phyloP scores from a whole-genome alignment of 2,113 vertebrate species.

The Gadus macrocephalus region DNA sequence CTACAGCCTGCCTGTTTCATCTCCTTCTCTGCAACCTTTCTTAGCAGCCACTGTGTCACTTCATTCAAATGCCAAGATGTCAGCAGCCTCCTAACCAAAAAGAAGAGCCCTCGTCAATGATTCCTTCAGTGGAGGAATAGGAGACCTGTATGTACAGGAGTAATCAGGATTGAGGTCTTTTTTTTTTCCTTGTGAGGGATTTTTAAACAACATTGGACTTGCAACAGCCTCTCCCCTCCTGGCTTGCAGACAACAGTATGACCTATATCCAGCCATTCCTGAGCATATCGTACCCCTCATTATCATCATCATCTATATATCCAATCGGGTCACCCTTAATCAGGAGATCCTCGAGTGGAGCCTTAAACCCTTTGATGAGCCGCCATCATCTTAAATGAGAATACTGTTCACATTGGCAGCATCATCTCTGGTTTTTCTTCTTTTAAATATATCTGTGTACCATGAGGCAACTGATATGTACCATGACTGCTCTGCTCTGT shows the following conservation, averaged over 20 bases:
- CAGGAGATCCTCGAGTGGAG: constrained; percentile 36
- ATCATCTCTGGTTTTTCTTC: too few relatives aligned
- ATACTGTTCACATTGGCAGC: too few relatives aligned
- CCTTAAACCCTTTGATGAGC: too few relatives aligned
- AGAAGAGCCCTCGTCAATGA: constrained; percentile 34
- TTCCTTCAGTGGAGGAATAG: constrained; percentile 28
- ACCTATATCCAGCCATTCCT: constrained; percentile 56
- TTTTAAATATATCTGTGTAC: too few relatives aligned
- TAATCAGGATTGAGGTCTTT: neutral
- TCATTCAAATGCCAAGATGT: constrained; percentile 49
- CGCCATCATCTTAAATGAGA: too few relatives aligned
- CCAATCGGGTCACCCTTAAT: constrained; percentile 51
- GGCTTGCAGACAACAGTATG: constrained; percentile 31
- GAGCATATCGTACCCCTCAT: constrained; percentile 8
- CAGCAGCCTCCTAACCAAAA: constrained; percentile 19
- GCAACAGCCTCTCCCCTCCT: too few relatives aligned
- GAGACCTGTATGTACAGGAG: constrained; percentile 17
- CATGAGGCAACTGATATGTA: too few relatives aligned
- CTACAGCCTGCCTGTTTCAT: too few relatives aligned
- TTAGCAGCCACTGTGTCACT: constrained; percentile 19
- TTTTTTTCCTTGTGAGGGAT: constrained; percentile 35
- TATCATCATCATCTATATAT: constrained; percentile 52
- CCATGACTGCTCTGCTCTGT: too few relatives aligned
- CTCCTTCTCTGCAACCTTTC: constrained; percentile 5
- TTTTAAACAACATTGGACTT: too few relatives aligned